phyloP scores from a whole-genome alignment of 2,797 vertebrate species.

The Crenuchus spilurus region DNA sequence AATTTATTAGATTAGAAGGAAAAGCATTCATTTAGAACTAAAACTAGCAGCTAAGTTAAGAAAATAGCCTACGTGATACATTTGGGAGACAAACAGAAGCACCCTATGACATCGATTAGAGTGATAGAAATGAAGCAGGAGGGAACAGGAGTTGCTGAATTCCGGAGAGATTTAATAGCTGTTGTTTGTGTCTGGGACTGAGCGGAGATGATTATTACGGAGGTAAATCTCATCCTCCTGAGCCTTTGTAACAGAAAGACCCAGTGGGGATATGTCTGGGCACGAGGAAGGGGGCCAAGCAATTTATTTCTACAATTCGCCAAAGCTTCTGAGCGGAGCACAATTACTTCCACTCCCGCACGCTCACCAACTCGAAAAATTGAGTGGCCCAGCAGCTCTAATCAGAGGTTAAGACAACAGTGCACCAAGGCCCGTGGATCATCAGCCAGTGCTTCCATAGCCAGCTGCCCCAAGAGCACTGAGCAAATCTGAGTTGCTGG shows the following conservation, averaged over 20 bases:
- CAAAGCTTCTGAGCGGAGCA: slow-evolving; percentile 71
- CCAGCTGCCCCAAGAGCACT: slow-evolving; percentile 58
- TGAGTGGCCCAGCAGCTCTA: slow-evolving; percentile 73
- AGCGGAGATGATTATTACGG: slow-evolving; percentile 78
- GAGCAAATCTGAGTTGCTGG: slow-evolving; percentile 62
- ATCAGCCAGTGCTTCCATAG: slow-evolving; percentile 27
- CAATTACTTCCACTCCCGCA: slow-evolving; percentile 77
- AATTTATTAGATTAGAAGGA: slow-evolving; percentile 8
- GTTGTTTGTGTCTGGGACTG: slow-evolving; percentile 68
- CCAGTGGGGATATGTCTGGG: slow-evolving; percentile 68
- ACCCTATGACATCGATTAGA: slow-evolving; percentile 67
- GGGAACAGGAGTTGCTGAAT: slow-evolving; percentile 62
- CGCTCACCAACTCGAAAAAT: slow-evolving; percentile 72
- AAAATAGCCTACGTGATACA: slow-evolving; percentile 17
- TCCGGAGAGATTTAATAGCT: slow-evolving; percentile 64
- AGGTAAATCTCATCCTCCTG: slow-evolving; percentile 73
- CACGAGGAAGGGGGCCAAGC: slow-evolving; percentile 63
- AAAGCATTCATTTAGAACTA: slow-evolving; percentile 10
- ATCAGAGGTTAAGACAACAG: slow-evolving; percentile 80
- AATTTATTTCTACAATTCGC: slow-evolving; percentile 81
- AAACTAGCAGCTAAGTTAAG: not conserved
- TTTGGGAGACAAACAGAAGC: not conserved
- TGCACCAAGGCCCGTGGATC: slow-evolving; percentile 44
- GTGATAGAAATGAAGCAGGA: slow-evolving; percentile 62
- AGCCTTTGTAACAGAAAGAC: slow-evolving; percentile 67